A percentile compares a stretch with the other conserved stretches of the same genome.
These are phyloP conservation scores for Ivindomyrus marchei DNA, from an alignment of 2,113 vertebrate species.

Conservation along the genomic window DNA sequence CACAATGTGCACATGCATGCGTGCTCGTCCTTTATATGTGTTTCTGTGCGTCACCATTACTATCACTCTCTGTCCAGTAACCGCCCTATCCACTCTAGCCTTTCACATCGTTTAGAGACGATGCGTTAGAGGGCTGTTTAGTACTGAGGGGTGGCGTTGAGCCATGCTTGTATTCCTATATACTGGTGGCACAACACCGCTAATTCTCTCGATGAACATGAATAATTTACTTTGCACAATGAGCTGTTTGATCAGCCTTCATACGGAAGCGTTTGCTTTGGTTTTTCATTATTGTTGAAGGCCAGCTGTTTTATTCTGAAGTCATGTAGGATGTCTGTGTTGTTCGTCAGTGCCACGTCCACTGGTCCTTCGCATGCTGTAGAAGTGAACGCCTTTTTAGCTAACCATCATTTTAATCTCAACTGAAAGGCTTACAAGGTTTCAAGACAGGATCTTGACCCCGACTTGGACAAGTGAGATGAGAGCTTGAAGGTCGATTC, in stretches of 20 bases:
- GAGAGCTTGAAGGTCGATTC: background rate
- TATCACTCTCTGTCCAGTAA: background rate
- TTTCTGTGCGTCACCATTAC: background rate
- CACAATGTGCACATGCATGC: background rate
- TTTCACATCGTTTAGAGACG: background rate
- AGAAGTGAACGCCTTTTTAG: background rate
- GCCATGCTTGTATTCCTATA: background rate
- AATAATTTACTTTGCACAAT: background rate
- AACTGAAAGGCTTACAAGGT: background rate
- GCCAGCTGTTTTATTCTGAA: background rate
- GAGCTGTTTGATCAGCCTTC: background rate
- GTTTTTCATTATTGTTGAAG: background rate
- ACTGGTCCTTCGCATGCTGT: background rate
- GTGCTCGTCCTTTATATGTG: background rate
- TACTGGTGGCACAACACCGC: background rate
- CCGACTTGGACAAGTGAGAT: background rate
- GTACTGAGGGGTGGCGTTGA: background rate
- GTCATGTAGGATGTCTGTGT: background rate
- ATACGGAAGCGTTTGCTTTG: background rate
- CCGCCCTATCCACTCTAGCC: background rate
- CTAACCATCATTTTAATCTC: background rate
- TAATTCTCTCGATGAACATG: background rate
- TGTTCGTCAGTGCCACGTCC: background rate
- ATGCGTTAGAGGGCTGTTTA: background rate
- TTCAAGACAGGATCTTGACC: background rate